These are phyloP conservation scores for Clarias macrocephalus DNA, from an alignment of 2,113 vertebrate genomes.

Conservation along the genomic window DNA sequence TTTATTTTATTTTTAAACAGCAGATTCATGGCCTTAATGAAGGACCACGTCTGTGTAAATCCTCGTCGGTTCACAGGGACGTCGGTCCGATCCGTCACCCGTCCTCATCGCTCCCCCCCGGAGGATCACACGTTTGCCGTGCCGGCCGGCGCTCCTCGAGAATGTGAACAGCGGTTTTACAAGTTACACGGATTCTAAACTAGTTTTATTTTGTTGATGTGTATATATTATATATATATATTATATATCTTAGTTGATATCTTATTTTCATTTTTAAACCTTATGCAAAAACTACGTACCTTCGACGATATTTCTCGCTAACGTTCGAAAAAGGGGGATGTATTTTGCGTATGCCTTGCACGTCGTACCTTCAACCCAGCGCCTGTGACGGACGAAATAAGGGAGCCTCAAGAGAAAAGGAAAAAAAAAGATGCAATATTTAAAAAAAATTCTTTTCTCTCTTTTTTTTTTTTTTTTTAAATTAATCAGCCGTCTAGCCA, in stretches of 20 bases:
- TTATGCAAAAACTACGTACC: slow-evolving; percentile 53
- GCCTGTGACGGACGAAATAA: slow-evolving; percentile 27
- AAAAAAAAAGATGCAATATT: slow-evolving; percentile 41
- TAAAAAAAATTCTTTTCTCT: slow-evolving; percentile 27
- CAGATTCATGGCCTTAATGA: not conserved
- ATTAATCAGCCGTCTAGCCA: not conserved
- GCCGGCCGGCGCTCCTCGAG: slow-evolving; percentile 48
- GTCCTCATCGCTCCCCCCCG: not conserved
- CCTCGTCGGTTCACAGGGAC: not conserved
- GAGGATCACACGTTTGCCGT: not conserved
- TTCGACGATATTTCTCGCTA: not conserved
- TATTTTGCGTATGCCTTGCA: slow-evolving; percentile 48
- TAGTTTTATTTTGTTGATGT: slow-evolving; percentile 36
- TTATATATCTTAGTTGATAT: slow-evolving; percentile 14
- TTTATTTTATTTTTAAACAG: not conserved
- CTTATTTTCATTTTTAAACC: slow-evolving; percentile 43
- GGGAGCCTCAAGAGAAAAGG: not conserved
- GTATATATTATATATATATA: not conserved
- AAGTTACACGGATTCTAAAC: slow-evolving; percentile 46
- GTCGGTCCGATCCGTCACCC: not conserved
- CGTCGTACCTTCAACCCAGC: slow-evolving; percentile 26
- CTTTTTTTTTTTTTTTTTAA: not conserved
- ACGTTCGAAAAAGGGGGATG: slow-evolving; percentile 43
- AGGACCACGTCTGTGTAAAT: not conserved
- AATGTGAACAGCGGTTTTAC: slow-evolving; percentile 64